phyloP scores from a whole-genome alignment of 1,140 invertebrate genomes.

The Habropoda laboriosa region DNA sequence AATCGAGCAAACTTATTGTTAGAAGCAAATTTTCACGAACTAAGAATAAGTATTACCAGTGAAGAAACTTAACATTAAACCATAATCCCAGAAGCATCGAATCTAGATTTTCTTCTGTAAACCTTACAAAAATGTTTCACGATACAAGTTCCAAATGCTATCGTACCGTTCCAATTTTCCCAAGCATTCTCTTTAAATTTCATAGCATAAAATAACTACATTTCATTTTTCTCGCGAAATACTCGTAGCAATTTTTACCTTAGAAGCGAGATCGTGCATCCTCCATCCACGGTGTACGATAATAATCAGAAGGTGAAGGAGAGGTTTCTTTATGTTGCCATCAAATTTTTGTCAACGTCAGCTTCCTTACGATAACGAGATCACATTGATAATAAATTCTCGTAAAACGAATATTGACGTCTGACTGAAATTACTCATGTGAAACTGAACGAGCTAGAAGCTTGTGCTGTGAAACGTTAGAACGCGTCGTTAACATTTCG shows the following conservation, averaged over 20 bases:
- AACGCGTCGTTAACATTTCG: background rate
- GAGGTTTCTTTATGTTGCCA: background rate
- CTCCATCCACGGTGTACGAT: too few species aligned
- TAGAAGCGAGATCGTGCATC: background rate
- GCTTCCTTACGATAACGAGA: background rate
- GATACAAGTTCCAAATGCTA: background rate
- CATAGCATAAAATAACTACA: background rate
- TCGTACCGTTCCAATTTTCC: background rate
- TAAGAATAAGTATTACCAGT: too few species aligned
- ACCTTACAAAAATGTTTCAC: background rate
- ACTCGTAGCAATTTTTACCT: background rate
- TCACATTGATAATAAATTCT: background rate
- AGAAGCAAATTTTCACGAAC: too few species aligned
- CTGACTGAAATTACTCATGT: constrained; percentile 44
- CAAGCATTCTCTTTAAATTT: background rate
- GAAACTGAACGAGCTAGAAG: constrained; percentile 1
- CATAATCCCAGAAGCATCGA: too few species aligned
- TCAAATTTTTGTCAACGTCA: constrained; percentile 4
- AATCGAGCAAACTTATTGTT: too few species aligned
- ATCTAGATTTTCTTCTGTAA: background rate
- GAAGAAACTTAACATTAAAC: too few species aligned
- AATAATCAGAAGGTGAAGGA: constrained; percentile 5
- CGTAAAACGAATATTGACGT: background rate
- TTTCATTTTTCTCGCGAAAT: background rate
- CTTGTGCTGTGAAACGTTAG: constrained; percentile 10